These are phyloP conservation scores for Glaucopsyche alexis DNA, from an alignment of 2,888 invertebrate genomes.

Conservation along the genomic window DNA sequence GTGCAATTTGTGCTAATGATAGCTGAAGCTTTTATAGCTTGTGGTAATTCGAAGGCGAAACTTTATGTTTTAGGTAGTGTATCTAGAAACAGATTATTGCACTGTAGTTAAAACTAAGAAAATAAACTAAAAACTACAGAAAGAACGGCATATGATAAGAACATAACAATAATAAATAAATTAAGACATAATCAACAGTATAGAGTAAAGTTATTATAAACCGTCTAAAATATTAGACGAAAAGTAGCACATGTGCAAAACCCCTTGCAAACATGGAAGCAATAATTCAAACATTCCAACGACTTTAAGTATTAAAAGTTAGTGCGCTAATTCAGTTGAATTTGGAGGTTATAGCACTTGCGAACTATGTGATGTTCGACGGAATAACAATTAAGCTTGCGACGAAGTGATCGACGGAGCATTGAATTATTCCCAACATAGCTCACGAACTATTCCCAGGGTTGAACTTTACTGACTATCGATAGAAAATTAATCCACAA, in stretches of 20 bases:
- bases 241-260: neutral
- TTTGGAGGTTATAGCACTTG: constrained; percentile 46
- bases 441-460: constrained; percentile 28
- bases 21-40: neutral
- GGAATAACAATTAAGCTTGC: constrained; percentile 44
- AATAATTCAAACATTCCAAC: constrained; percentile 29
- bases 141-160: too few species aligned
- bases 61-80: too few species aligned
- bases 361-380: constrained; percentile 49
- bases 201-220: too few species aligned
- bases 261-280: neutral
- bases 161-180: too few species aligned
- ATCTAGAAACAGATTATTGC: too few species aligned
- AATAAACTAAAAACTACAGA: too few species aligned
- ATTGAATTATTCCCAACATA: constrained; percentile 36
- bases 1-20: neutral
- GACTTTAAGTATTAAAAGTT: constrained; percentile 57
- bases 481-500: constrained; percentile 17
- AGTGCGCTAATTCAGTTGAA: constrained; percentile 53
- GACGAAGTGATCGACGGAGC: constrained; percentile 40
- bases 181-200: too few species aligned
- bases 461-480: constrained; percentile 22
- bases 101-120: too few species aligned
- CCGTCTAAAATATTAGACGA: too few species aligned
- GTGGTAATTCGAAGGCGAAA: neutral